Percentiles rank a stretch among this genome's conserved stretches.
Evolutionary conservation across 2,113 vertebrate genomes (phyloP).

Genomic region (Garra rufa): DNA sequence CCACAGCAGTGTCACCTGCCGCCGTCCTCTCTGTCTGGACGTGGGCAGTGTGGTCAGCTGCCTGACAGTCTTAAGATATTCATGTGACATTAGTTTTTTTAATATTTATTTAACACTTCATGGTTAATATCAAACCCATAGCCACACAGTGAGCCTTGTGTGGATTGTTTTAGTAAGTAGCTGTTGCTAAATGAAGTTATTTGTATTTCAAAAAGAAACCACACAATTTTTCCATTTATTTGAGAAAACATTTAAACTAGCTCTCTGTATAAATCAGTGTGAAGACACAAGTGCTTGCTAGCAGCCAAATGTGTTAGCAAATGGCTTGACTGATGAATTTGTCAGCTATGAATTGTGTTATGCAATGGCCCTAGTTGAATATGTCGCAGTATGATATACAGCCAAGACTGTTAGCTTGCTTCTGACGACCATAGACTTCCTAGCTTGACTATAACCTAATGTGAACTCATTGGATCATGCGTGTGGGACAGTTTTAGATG

Average conservation of each 20-base stretch:
- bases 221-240: not conserved
- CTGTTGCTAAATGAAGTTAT: not conserved
- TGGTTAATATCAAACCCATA: not conserved
- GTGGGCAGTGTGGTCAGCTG: not conserved
- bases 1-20: conserved; percentile 8
- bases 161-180: not conserved
- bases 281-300: not conserved
- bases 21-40: conserved; percentile 10
- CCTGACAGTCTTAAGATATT: not conserved
- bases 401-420: not conserved
- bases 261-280: not conserved
- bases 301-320: not conserved
- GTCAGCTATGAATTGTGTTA: not conserved
- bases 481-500: not conserved
- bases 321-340: not conserved
- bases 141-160: not conserved
- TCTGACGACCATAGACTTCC: not conserved
- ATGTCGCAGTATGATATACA: not conserved
- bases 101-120: not conserved
- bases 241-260: not conserved
- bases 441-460: conserved; percentile 6
- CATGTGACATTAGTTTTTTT: not conserved
- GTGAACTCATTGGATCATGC: not conserved
- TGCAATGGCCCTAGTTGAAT: not conserved
- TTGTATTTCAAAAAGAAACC: not conserved